Conservation (phyloP, 2,113 vertebrate species). For the Numida meleagris region DNA sequence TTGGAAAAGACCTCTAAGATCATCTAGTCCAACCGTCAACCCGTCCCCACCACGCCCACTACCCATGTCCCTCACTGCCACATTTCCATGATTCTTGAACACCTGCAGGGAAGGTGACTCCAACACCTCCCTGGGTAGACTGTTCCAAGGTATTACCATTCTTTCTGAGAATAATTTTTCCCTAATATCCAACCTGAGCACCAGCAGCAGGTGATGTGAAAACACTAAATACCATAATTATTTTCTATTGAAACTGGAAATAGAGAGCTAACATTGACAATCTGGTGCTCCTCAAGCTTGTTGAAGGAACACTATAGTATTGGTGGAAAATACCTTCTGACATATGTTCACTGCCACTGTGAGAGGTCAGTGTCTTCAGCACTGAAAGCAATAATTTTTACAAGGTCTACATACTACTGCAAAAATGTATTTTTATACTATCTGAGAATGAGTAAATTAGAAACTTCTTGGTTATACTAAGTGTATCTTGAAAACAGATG, state of each 20-base stretch:
- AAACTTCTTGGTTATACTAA: not conserved
- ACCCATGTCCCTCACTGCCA: no score
- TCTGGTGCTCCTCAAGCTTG: not conserved
- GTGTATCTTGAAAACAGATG: not conserved
- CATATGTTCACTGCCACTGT: rapidly evolving
- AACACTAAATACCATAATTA: not conserved
- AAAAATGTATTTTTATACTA: not conserved
- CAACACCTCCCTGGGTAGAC: no score
- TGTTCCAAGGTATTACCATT: no score
- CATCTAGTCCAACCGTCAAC: no score
- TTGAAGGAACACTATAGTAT: not conserved
- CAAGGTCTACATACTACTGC: not conserved
- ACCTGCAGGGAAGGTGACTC: no score
- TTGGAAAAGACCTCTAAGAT: no score
- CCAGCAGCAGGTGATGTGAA: not conserved
- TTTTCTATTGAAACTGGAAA: not conserved
- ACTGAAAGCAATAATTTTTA: not conserved
- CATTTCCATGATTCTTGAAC: no score
- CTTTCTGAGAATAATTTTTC: no score
- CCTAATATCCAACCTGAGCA: no score
- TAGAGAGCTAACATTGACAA: not conserved
- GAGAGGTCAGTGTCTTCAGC: not conserved
- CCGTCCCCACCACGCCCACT: no score
- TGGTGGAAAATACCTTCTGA: not conserved
- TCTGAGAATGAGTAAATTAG: not conserved